phyloP scores from a whole-genome alignment of 2,888 invertebrate genomes.

The Synanthedon formicaeformis region DNA sequence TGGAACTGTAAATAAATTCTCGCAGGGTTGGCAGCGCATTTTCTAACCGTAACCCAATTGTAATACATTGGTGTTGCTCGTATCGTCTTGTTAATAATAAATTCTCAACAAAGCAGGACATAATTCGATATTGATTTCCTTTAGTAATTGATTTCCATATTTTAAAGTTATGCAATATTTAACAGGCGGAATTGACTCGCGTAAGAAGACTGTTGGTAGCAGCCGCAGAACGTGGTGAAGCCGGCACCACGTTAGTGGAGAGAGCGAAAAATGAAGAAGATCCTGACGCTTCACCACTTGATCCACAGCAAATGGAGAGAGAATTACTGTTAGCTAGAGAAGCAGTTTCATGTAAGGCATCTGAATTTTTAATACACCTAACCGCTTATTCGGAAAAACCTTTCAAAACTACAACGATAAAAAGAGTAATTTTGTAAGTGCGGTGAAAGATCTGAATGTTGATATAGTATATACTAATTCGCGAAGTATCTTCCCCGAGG shows the following conservation, averaged over 20 bases:
- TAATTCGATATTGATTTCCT: too few species aligned
- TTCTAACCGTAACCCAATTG: too few species aligned
- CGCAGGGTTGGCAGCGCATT: too few species aligned
- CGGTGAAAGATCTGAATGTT: constrained; percentile 36
- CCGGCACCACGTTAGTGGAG: constrained; percentile 59
- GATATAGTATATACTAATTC: constrained; percentile 54
- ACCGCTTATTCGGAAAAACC: background rate
- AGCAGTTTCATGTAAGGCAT: constrained; percentile 72
- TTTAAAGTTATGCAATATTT: background rate
- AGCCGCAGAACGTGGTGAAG: constrained; percentile 71
- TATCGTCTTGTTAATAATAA: too few species aligned
- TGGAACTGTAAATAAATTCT: too few species aligned
- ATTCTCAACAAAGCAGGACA: too few species aligned
- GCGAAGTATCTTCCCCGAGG: constrained; percentile 14
- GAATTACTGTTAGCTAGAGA: constrained; percentile 84
- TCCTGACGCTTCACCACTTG: constrained; percentile 63
- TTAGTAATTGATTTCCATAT: too few species aligned
- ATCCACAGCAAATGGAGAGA: constrained; percentile 74
- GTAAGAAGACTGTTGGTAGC: constrained; percentile 76
- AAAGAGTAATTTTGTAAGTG: constrained; percentile 49
- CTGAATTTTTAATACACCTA: background rate
- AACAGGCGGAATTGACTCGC: constrained; percentile 76
- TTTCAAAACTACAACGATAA: constrained; percentile 20
- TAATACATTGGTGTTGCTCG: too few species aligned
- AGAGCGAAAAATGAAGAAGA: constrained; percentile 67